Evolutionary conservation across 2,888 invertebrate genomes (phyloP).

Genomic region (Chirona hameri): DNA sequence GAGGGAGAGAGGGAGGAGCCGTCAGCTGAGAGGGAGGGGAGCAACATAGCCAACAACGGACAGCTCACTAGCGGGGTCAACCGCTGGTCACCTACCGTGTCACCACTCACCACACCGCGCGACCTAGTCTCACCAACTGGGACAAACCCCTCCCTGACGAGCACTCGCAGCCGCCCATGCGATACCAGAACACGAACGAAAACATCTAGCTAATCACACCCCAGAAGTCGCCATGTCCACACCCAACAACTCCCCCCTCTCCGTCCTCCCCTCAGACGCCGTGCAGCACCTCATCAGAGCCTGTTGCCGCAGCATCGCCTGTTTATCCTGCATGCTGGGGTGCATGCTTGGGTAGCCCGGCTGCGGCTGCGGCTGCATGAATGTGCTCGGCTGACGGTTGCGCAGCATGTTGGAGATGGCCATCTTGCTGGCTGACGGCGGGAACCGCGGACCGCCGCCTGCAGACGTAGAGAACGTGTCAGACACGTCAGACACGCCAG

Average conservation of each 20-base stretch:
- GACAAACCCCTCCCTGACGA: no score
- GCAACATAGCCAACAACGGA: no score
- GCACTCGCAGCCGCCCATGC: no score
- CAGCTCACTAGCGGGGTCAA: no score
- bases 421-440: conserved; percentile 36
- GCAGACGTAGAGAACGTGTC: neutral
- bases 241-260: neutral
- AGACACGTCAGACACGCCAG: no score
- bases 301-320: conserved; percentile 37
- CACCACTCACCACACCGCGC: no score
- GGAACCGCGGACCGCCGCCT: conserved; percentile 37
- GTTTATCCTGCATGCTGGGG: conserved; percentile 32
- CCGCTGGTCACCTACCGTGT: no score
- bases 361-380: conserved; percentile 25
- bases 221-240: neutral
- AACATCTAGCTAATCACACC: no score
- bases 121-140: no score
- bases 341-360: conserved; percentile 12
- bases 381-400: conserved; percentile 36
- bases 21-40: no score
- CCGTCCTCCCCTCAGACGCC: conserved; percentile 36
- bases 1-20: no score
- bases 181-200: no score
- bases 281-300: conserved; percentile 34
- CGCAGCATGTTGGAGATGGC: conserved; percentile 39